Evolutionary conservation across 2,888 invertebrate genomes (phyloP).

Genomic region (Leucophora obtusa): DNA sequence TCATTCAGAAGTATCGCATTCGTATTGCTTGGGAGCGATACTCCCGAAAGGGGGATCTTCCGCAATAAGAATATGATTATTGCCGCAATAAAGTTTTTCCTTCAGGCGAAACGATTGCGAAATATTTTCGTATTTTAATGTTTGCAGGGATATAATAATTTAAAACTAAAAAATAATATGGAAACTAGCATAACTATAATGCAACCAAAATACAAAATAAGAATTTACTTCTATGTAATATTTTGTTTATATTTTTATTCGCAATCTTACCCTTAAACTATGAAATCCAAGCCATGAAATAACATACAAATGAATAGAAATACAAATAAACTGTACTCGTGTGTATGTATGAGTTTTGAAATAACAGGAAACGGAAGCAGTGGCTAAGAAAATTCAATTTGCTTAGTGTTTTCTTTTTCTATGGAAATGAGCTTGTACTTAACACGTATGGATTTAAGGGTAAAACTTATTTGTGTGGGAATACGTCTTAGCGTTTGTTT

Average conservation of each 20-base stretch:
- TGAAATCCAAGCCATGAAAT: conserved; percentile 2
- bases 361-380: conserved; percentile 57
- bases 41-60: too few relatives aligned
- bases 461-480: too few relatives aligned
- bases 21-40: too few relatives aligned
- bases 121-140: too few relatives aligned
- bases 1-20: too few relatives aligned
- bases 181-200: neutral
- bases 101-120: too few relatives aligned
- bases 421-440: conserved; percentile 15
- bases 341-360: conserved; percentile 29
- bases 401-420: conserved; percentile 40
- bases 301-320: neutral
- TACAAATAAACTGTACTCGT: neutral
- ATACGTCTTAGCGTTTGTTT: too few relatives aligned
- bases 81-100: too few relatives aligned
- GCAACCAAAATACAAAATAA: conserved; percentile 15
- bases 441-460: neutral
- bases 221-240: neutral
- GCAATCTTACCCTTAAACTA: conserved; percentile 8
- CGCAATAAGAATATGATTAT: too few relatives aligned
- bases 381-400: conserved; percentile 61
- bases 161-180: conserved; percentile 1
- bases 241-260: too few relatives aligned
- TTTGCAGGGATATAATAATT: too few relatives aligned